phyloP scores from a whole-genome alignment of 2,888 invertebrate genomes.

The Nasonia oneida region DNA sequence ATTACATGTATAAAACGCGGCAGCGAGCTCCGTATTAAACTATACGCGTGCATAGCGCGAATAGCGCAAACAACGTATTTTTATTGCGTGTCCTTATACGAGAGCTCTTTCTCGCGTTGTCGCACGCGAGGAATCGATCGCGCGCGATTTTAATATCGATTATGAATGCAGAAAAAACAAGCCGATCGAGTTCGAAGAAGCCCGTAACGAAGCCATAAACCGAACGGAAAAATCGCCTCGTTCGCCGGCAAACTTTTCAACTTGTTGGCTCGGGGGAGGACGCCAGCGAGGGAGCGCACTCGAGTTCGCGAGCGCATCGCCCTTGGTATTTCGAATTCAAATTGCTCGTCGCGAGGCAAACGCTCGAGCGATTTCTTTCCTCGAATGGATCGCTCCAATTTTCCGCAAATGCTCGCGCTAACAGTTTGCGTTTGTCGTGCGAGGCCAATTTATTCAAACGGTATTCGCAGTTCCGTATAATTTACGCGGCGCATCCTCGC shows the following conservation, averaged over 20 bases:
- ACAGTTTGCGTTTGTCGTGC: background rate
- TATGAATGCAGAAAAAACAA: background rate
- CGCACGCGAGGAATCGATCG: no score
- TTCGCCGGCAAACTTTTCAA: slow-evolving; percentile 7
- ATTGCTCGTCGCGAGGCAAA: slow-evolving; percentile 19
- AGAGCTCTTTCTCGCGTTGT: background rate
- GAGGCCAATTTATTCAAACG: background rate
- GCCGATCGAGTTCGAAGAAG: background rate
- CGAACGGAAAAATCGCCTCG: background rate
- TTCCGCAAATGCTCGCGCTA: background rate
- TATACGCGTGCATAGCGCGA: no score
- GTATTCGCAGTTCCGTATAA: background rate
- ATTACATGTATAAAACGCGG: slow-evolving; percentile 1
- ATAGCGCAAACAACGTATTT: background rate
- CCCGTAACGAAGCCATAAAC: background rate
- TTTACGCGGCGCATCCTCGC: background rate
- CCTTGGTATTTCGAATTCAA: slow-evolving; percentile 27
- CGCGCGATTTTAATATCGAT: no score
- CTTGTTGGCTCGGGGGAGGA: background rate
- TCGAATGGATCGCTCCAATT: slow-evolving; percentile 18
- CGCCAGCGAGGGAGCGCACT: background rate
- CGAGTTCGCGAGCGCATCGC: background rate
- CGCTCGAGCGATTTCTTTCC: slow-evolving; percentile 11
- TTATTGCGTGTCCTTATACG: background rate
- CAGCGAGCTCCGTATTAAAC: background rate